Base-by-base conservation (phyloP, 2,888 invertebrate genomes). In the Chymomyza amoena region DNA sequence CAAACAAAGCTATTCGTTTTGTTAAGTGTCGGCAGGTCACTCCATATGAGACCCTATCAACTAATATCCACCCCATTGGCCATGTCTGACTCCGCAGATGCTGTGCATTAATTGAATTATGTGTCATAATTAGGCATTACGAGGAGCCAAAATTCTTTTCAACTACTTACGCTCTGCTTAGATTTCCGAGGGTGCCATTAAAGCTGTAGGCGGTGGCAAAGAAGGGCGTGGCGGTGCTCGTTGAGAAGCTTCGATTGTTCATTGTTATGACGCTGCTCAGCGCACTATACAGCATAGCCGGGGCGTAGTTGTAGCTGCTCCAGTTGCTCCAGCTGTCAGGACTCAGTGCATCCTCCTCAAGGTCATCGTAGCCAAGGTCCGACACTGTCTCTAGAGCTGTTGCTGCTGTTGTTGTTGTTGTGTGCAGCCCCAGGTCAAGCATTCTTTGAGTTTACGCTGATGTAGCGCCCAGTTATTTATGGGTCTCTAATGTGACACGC, bases 41-140 rank as follows among this genome's bases (percentile, higher is more conserved):
- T 15, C 13, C 32, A 61, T 9, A n/a, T n/a, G 20, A 18, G 25
- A 59, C 54, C 64, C 80, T 70, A 69, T 72, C 72, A 69, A 66
- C 61, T 66, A 59, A 28, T 71, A 64, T 54, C 66, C 63, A 59
- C 61, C 16, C 64, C 25, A 52, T 25, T 54, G 63, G 13, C 54
- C 39, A 10, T 54, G 63, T 16, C 20, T 60, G 9, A 39, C 20
- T 61, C 57, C 60, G 73, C 67, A 61, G 63, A 70, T 73, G 70
- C 54, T 63, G 62, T n/a, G 61, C 61, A 73, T 78, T 89, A 89
- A 84, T 87, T 85, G 68, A 82, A 88, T 82, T 78, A 10, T 85
- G 78, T 73, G 68, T 62, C 83, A 73, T 80, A 89, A 89, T 84
- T 82, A 87, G 71, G 63, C 78, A 68, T 57, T 68, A 20, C 51